Conservation (phyloP, 2,797 vertebrate species). For the Pseudochirops cupreus region DNA sequence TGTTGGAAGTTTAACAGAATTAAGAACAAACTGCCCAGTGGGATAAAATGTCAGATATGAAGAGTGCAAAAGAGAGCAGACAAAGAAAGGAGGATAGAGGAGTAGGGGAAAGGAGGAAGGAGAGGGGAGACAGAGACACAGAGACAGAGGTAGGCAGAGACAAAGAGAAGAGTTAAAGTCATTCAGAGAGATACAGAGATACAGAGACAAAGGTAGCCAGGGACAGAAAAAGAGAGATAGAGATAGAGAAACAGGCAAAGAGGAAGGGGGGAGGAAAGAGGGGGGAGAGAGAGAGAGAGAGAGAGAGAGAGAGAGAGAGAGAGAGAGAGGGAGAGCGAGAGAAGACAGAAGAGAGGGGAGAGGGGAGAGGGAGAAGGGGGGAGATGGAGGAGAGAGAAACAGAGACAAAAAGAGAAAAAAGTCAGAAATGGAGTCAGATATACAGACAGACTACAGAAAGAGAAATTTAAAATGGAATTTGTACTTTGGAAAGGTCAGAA, state of each 20-base stretch:
- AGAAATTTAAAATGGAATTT: conserved; percentile 36
- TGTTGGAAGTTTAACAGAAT: conserved; percentile 23
- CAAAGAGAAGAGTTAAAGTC: too few species aligned
- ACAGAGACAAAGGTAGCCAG: too few species aligned
- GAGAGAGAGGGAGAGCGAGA: too few species aligned
- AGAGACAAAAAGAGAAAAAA: background rate
- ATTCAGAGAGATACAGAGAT: too few species aligned
- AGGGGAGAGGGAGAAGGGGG: too few species aligned
- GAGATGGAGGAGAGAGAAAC: background rate
- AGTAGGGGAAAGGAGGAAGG: too few species aligned
- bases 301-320: too few species aligned
- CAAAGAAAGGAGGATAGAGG: background rate
- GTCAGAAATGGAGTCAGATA: background rate
- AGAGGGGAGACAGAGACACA: background rate
- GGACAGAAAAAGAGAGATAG: too few species aligned
- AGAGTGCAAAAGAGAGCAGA: background rate
- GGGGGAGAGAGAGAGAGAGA: too few species aligned
- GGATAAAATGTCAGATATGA: conserved; percentile 57
- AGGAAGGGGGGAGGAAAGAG: too few species aligned
- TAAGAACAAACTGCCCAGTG: conserved; percentile 38
- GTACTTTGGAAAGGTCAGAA: conserved; percentile 66
- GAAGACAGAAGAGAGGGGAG: too few species aligned
- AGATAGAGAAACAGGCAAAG: too few species aligned
- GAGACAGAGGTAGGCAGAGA: background rate
- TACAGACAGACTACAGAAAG: background rate